Conservation (phyloP, 2,888 invertebrate genomes). For the Caenorhabditis afra region DNA sequence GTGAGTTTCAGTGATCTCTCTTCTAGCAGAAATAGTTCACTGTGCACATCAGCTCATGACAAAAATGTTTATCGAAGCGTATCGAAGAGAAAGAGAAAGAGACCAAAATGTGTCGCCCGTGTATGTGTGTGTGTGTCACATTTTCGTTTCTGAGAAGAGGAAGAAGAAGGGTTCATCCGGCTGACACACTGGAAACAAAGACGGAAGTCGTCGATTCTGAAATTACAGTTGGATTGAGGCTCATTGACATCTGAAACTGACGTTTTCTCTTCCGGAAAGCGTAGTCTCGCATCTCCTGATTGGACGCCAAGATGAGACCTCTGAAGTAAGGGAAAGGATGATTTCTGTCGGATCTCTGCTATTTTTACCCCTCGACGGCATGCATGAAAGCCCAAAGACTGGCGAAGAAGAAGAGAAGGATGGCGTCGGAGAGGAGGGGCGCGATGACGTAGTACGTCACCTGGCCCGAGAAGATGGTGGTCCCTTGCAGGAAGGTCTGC, state of each 20-base stretch:
- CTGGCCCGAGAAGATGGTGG: slow-evolving; percentile 18
- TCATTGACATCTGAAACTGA: slow-evolving; percentile 1
- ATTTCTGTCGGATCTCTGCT: background rate
- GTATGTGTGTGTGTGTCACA: no score
- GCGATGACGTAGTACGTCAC: slow-evolving; percentile 29
- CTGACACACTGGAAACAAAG: slow-evolving; percentile 4
- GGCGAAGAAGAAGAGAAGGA: slow-evolving; percentile 27
- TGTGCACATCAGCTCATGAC: no score
- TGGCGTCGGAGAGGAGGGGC: slow-evolving; percentile 8
- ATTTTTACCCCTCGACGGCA: slow-evolving; percentile 34
- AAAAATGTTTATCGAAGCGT: no score
- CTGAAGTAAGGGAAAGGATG: background rate
- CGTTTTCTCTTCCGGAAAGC: slow-evolving; percentile 14
- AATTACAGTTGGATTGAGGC: background rate
- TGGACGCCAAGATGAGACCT: slow-evolving; percentile 14
- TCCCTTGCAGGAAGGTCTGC: slow-evolving; percentile 35
- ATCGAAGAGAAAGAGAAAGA: no score
- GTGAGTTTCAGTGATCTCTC: no score
- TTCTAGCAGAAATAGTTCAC: no score
- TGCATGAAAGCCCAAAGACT: slow-evolving; percentile 44
- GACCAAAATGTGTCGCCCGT: no score
- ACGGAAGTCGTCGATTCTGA: slow-evolving; percentile 25
- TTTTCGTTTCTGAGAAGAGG: no score
- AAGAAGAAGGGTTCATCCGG: no score
- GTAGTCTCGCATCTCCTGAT: slow-evolving; percentile 14